phyloP scores from a whole-genome alignment of 2,888 invertebrate species.

The Habrosyne pyritoides region DNA sequence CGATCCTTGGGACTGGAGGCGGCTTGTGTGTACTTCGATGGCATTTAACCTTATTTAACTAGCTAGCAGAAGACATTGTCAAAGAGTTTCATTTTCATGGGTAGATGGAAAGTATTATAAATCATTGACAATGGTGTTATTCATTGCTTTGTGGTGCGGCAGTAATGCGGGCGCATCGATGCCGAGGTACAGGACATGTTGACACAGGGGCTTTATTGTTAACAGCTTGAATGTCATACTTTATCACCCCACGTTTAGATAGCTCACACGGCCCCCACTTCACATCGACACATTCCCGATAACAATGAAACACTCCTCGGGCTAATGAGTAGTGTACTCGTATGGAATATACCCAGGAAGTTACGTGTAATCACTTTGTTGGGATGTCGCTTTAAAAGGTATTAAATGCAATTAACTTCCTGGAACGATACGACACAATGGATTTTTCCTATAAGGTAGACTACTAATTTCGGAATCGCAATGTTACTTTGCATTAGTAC shows the following conservation, averaged over 20 bases:
- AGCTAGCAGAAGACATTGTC: not conserved
- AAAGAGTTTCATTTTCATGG: not conserved
- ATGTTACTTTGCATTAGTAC: not conserved
- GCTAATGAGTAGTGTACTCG: slow-evolving; percentile 17
- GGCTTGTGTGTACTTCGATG: not conserved
- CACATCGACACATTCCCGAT: slow-evolving; percentile 38
- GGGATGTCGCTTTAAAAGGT: slow-evolving; percentile 6
- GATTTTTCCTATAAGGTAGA: slow-evolving; percentile 38
- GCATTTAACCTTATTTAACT: not conserved
- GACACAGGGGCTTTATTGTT: slow-evolving; percentile 50
- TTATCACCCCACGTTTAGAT: slow-evolving; percentile 47
- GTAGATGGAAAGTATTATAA: not conserved
- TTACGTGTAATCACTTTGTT: slow-evolving; percentile 18
- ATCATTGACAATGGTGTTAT: slow-evolving; percentile 23
- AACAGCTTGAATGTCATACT: slow-evolving; percentile 47
- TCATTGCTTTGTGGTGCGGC: slow-evolving; percentile 15
- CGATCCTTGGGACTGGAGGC: slow-evolving; percentile 20
- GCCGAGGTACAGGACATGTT: slow-evolving; percentile 35
- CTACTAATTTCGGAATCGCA: not conserved
- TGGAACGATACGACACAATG: slow-evolving; percentile 36
- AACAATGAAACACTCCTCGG: slow-evolving; percentile 30
- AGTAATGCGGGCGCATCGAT: slow-evolving; percentile 27
- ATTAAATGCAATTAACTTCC: slow-evolving; percentile 34
- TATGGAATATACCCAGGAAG: slow-evolving; percentile 41
- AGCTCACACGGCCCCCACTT: slow-evolving; percentile 45